A percentile compares a stretch with the other conserved stretches of the same genome.
These are phyloP conservation scores for Oscheius onirici DNA, from an alignment of 2,888 invertebrate genomes.

Conservation along the genomic window DNA sequence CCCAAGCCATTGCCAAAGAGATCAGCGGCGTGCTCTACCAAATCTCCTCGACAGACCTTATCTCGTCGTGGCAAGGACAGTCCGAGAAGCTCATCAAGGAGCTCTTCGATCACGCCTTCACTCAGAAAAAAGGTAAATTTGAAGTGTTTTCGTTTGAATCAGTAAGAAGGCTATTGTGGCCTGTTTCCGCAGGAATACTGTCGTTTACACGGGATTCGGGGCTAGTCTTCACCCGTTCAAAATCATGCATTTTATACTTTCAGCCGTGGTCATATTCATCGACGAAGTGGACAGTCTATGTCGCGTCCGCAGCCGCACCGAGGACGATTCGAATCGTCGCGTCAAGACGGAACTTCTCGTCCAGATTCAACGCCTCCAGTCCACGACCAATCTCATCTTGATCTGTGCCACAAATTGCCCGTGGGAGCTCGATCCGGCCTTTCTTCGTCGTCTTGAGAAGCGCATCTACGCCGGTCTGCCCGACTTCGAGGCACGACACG, in stretches of 20 bases:
- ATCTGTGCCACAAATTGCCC: conserved; percentile 78
- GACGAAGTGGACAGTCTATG: conserved; percentile 78
- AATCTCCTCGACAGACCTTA: conserved; percentile 76
- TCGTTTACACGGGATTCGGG: too few species aligned
- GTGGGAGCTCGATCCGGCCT: conserved; percentile 78
- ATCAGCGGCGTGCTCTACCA: conserved; percentile 72
- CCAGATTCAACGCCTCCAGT: conserved; percentile 74
- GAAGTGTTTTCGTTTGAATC: too few species aligned
- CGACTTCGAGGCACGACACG: conserved; percentile 52
- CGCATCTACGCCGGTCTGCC: conserved; percentile 77
- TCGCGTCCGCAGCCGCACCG: conserved; percentile 74
- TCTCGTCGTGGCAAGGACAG: conserved; percentile 72
- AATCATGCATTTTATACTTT: too few species aligned
- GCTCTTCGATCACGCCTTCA: conserved; percentile 72
- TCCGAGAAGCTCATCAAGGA: conserved; percentile 72
- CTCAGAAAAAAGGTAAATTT: conserved; percentile 63
- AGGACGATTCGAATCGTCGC: conserved; percentile 76
- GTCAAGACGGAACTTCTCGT: conserved; percentile 77
- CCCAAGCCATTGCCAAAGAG: conserved; percentile 74
- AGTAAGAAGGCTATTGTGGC: too few species aligned
- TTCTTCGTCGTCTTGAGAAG: conserved; percentile 75
- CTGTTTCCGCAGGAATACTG: too few species aligned
- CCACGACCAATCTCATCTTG: conserved; percentile 72
- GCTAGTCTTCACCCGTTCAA: too few species aligned
- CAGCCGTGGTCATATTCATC: conserved; percentile 76